These are phyloP conservation scores for Lymantria dispar DNA, from an alignment of 2,888 invertebrate genomes.

Conservation along the genomic window DNA sequence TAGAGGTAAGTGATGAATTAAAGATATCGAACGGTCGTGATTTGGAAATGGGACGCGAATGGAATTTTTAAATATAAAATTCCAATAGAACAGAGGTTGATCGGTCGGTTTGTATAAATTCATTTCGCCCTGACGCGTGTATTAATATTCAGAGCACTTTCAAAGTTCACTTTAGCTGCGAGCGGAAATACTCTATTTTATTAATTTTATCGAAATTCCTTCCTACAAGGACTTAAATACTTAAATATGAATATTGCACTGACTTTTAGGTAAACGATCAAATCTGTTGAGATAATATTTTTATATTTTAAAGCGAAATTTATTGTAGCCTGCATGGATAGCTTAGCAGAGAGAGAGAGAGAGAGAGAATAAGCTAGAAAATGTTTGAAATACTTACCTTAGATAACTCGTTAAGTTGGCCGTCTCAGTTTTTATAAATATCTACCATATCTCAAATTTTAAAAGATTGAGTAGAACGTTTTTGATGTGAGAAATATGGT, in stretches of 20 bases:
- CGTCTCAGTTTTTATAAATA: too few relatives aligned
- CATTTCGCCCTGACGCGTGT: slow-evolving; percentile 72
- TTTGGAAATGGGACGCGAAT: slow-evolving; percentile 56
- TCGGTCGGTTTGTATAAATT: slow-evolving; percentile 73
- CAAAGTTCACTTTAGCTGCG: slow-evolving; percentile 55
- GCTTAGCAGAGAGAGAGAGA: too few relatives aligned
- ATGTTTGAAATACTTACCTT: too few relatives aligned
- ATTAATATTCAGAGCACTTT: slow-evolving; percentile 79
- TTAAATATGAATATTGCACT: neutral
- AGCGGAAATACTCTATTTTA: slow-evolving; percentile 66
- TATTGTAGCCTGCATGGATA: too few relatives aligned
- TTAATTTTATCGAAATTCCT: slow-evolving; percentile 45
- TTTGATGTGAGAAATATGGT: too few relatives aligned
- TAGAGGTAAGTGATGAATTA: slow-evolving; percentile 25
- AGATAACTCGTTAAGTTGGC: too few relatives aligned
- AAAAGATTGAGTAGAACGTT: too few relatives aligned
- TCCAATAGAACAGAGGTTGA: slow-evolving; percentile 40
- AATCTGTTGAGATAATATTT: too few relatives aligned
- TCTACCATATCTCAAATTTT: too few relatives aligned
- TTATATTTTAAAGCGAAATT: too few relatives aligned
- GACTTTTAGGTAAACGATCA: neutral
- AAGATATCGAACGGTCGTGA: slow-evolving; percentile 45
- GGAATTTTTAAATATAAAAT: slow-evolving; percentile 70
- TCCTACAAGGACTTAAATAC: slow-evolving; percentile 5
- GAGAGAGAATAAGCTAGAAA: too few relatives aligned